Evolutionary conservation across 2,797 vertebrate species (phyloP).

Genomic region (Prionace glauca): DNA sequence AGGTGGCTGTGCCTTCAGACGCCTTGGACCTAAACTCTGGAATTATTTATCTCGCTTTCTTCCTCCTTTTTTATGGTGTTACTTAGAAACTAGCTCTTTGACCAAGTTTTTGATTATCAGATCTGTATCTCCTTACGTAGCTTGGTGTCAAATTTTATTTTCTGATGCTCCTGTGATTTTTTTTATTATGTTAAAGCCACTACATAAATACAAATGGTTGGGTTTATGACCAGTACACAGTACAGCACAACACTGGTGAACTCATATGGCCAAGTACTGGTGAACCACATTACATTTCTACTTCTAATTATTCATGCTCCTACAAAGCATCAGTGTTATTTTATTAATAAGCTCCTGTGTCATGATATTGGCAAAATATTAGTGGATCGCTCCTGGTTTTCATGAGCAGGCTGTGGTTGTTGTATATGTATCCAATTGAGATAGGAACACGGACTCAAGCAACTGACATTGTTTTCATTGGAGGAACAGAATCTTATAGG

Average conservation of each 20-base stretch:
- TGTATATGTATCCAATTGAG: background rate
- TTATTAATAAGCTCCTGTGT: background rate
- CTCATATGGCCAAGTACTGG: background rate
- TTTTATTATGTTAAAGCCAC: background rate
- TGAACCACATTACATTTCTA: background rate
- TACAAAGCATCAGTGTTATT: background rate
- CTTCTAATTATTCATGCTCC: background rate
- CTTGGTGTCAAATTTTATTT: background rate
- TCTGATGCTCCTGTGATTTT: background rate
- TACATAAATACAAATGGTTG: background rate
- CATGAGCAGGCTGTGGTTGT: background rate
- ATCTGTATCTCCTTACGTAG: background rate
- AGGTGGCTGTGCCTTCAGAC: background rate
- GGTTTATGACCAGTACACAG: background rate
- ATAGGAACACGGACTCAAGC: background rate
- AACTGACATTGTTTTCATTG: background rate
- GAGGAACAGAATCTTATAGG: background rate
- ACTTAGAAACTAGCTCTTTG: background rate
- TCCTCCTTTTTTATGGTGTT: background rate
- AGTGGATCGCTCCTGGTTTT: background rate
- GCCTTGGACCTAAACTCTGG: background rate
- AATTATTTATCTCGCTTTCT: background rate
- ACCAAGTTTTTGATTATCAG: background rate
- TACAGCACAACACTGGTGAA: background rate
- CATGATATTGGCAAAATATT: background rate